phyloP scores from a whole-genome alignment of 2,797 vertebrate genomes.

The Sebastes matsubarae region DNA sequence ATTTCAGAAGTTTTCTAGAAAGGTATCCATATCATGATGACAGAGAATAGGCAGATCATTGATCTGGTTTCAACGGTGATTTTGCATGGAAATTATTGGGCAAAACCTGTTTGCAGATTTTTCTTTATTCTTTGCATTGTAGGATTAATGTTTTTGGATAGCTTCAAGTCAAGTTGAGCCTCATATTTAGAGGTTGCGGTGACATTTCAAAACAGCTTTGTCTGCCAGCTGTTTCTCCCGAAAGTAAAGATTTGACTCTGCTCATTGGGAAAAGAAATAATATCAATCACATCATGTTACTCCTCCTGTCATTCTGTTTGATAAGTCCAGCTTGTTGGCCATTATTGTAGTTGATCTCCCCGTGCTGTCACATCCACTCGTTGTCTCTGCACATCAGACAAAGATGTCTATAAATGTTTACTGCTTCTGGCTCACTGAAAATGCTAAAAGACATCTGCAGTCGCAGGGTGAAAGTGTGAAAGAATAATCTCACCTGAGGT shows the following conservation, averaged over 20 bases:
- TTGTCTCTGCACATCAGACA: neutral
- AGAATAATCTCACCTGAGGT: slow-evolving; percentile 63
- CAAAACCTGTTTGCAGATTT: neutral
- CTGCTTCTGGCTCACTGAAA: slow-evolving; percentile 7
- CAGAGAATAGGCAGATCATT: neutral
- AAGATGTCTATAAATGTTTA: slow-evolving; percentile 29
- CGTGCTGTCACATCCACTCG: slow-evolving; percentile 1
- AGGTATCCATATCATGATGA: neutral
- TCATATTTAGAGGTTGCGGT: neutral
- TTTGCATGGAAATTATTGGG: neutral
- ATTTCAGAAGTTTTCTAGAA: neutral
- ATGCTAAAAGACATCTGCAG: slow-evolving; percentile 29
- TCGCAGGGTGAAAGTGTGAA: slow-evolving; percentile 39
- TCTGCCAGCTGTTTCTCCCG: neutral
- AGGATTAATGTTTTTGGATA: neutral
- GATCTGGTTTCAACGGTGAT: neutral
- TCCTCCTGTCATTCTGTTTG: neutral
- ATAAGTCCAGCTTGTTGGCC: neutral
- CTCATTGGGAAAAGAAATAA: neutral
- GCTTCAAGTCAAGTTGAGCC: neutral
- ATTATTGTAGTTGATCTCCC: neutral
- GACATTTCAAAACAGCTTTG: neutral
- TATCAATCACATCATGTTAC: neutral
- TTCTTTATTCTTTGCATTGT: neutral
- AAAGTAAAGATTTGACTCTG: neutral